These are phyloP conservation scores for Dolichomitus sp. DNA, from an alignment of 2,888 invertebrate species.

Conservation along the genomic window DNA sequence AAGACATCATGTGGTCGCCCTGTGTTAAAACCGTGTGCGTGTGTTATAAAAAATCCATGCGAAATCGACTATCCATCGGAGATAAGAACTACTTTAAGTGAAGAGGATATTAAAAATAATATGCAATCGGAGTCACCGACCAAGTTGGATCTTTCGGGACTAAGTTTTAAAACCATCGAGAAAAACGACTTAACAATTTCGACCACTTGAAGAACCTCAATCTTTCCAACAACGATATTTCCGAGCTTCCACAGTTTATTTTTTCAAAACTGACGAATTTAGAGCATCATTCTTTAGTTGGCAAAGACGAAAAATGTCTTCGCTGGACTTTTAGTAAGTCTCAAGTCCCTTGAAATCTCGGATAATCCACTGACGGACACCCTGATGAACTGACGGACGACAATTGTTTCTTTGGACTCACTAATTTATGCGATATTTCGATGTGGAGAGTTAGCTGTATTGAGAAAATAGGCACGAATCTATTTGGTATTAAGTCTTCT, in stretches of 20 bases:
- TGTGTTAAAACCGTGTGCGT: neutral
- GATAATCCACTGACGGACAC: conserved; percentile 68
- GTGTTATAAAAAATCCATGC: neutral
- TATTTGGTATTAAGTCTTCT: conserved; percentile 70
- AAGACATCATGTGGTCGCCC: neutral
- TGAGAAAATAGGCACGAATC: conserved; percentile 69
- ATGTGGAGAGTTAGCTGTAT: neutral
- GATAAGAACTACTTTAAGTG: no score
- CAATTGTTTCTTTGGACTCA: conserved; percentile 72
- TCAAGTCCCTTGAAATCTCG: conserved; percentile 72
- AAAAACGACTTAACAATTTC: conserved; percentile 69
- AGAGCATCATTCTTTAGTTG: conserved; percentile 67
- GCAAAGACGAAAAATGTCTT: conserved; percentile 72
- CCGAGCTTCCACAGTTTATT: conserved; percentile 68
- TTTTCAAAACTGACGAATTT: conserved; percentile 74
- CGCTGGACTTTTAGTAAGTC: conserved; percentile 71
- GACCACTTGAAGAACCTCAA: conserved; percentile 63
- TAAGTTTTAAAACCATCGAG: conserved; percentile 61
- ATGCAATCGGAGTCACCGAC: neutral
- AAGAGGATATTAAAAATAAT: neutral
- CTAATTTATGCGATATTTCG: conserved; percentile 20
- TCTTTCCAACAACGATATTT: conserved; percentile 70
- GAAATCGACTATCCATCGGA: neutral
- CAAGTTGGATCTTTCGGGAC: conserved; percentile 61
- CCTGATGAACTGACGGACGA: no score